A percentile compares a stretch with the other conserved stretches of the same genome.
phyloP scores from a whole-genome alignment of 2,888 invertebrate genomes.

The Dermolepida albohirtum region DNA sequence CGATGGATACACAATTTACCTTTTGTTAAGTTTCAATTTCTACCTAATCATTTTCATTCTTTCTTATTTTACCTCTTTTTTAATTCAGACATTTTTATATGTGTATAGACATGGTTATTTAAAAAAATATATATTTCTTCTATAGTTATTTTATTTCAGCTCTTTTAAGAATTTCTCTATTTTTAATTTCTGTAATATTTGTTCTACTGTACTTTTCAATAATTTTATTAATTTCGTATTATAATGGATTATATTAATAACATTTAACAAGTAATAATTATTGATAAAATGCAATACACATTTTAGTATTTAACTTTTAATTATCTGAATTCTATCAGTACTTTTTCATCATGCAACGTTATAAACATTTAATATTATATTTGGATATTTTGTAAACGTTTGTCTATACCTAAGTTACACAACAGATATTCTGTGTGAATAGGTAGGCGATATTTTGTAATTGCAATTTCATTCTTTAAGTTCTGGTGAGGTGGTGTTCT shows the following conservation, averaged over 20 bases:
- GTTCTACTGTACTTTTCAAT: neutral
- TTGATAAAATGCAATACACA: too few species aligned
- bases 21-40: conserved; percentile 42
- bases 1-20: conserved; percentile 44
- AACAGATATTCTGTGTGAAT: too few species aligned
- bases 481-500: too few species aligned
- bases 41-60: conserved; percentile 22
- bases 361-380: too few species aligned
- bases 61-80: conserved; percentile 39
- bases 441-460: too few species aligned
- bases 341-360: too few species aligned
- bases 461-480: too few species aligned
- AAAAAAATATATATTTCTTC: conserved; percentile 35
- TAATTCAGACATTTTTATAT: conserved; percentile 42
- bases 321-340: too few species aligned
- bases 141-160: conserved; percentile 1
- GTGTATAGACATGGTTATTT: conserved; percentile 46
- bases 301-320: too few species aligned
- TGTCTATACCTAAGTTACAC: too few species aligned
- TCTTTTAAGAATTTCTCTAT: neutral
- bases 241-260: conserved; percentile 21
- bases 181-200: neutral
- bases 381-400: too few species aligned
- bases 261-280: neutral
- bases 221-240: conserved; percentile 6